Percentiles rank a stretch among this genome's conserved stretches.
Conservation (phyloP, 2,888 invertebrate species). For the Parnassius smintheus region DNA sequence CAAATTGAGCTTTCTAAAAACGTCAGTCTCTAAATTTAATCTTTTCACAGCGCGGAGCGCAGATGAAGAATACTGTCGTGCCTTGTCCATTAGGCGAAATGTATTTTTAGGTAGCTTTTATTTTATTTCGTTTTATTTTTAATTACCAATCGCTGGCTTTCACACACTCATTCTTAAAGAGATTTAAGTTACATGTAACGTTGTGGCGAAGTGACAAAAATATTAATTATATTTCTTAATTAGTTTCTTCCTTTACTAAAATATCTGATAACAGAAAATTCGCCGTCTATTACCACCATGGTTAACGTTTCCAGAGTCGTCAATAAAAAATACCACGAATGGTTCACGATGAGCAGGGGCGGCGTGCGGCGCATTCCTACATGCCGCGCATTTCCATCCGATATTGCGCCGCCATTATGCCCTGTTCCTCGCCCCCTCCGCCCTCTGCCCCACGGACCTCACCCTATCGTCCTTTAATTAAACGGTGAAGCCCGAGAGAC, state of each 20-base stretch:
- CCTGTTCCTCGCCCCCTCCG: conserved; percentile 62
- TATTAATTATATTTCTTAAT: conserved; percentile 12
- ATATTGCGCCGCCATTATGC: conserved; percentile 81
- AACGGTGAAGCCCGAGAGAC: conserved; percentile 79
- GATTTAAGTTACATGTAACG: neutral
- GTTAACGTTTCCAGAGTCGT: conserved; percentile 68
- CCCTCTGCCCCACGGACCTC: conserved; percentile 57
- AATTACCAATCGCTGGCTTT: neutral
- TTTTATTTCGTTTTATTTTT: conserved; percentile 24
- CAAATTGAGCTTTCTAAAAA: conserved; percentile 62
- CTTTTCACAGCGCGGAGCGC: conserved; percentile 56
- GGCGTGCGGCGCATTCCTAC: conserved; percentile 79
- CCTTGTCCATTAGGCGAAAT: conserved; percentile 68
- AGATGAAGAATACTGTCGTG: conserved; percentile 66
- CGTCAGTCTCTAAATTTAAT: conserved; percentile 68
- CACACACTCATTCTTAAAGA: no score
- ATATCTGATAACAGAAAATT: conserved; percentile 46
- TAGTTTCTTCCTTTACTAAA: conserved; percentile 21
- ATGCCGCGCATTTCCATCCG: conserved; percentile 81
- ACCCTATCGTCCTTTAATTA: conserved; percentile 79
- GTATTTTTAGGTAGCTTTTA: conserved; percentile 61
- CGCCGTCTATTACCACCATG: conserved; percentile 53
- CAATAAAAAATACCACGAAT: conserved; percentile 81
- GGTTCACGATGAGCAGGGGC: conserved; percentile 73
- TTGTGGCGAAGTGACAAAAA: neutral